Evolutionary conservation across 2,113 vertebrate genomes (phyloP).

Genomic region (Aegotheles bennettii): DNA sequence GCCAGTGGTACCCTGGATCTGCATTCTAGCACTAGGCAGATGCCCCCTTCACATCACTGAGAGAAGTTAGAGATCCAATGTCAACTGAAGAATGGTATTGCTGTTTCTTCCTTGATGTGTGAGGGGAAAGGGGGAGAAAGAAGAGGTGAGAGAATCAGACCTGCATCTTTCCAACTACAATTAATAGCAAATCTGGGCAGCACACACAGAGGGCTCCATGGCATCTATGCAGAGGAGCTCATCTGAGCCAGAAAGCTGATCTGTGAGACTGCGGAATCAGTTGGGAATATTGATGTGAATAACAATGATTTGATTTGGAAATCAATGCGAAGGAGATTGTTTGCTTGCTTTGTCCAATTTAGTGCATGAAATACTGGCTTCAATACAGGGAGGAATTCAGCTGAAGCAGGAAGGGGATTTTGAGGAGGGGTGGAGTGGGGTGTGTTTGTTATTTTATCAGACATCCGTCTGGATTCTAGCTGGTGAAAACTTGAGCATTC

Average conservation of each 20-base stretch:
- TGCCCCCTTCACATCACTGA: neutral
- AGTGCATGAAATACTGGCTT: neutral
- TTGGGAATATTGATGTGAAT: conserved; percentile 18
- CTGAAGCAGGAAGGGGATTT: neutral
- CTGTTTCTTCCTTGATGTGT: neutral
- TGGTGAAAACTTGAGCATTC: neutral
- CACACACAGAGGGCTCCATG: neutral
- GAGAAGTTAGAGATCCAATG: neutral
- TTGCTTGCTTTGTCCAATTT: conserved; percentile 26
- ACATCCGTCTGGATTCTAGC: neutral
- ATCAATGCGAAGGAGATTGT: neutral
- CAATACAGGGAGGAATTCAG: neutral
- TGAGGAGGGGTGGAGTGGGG: neutral
- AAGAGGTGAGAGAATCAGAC: neutral
- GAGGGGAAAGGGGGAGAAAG: neutral
- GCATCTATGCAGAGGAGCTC: neutral
- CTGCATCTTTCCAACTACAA: neutral
- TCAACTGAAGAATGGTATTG: neutral
- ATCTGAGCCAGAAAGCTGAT: neutral
- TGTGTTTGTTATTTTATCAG: conserved; percentile 2
- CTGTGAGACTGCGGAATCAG: neutral
- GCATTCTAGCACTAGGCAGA: neutral
- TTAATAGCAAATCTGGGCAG: neutral
- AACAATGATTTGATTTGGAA: conserved; percentile 45
- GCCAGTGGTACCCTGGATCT: neutral